Evolutionary conservation across 2,888 invertebrate genomes (phyloP).

Genomic region (Leucophora obtusa): DNA sequence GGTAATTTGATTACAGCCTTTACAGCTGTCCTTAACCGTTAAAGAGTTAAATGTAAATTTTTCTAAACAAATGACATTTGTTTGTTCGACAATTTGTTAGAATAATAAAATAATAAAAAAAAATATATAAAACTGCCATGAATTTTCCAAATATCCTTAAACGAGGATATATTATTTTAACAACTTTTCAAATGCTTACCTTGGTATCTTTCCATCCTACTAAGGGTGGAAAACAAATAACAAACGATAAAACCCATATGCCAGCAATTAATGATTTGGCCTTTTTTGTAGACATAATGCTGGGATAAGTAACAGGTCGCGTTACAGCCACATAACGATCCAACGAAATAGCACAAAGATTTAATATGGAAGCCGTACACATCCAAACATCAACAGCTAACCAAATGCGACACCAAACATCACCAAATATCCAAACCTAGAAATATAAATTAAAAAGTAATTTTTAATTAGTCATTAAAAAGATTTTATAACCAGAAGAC

Average conservation of each 20-base stretch:
- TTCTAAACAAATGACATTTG: not conserved
- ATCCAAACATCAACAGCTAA: slow-evolving; percentile 98
- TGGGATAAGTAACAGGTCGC: slow-evolving; percentile 96
- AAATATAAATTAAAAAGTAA: slow-evolving; percentile 1
- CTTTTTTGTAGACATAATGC: slow-evolving; percentile 90
- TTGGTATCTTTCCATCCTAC: slow-evolving; percentile 93
- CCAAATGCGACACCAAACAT: slow-evolving; percentile 97
- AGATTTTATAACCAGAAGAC: not conserved
- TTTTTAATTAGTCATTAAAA: too few species aligned
- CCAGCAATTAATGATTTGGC: slow-evolving; percentile 92
- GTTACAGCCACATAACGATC: slow-evolving; percentile 98
- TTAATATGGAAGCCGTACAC: slow-evolving; percentile 98
- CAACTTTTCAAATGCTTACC: slow-evolving; percentile 76
- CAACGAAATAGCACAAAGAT: slow-evolving; percentile 96
- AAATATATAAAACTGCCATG: not conserved
- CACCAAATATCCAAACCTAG: slow-evolving; percentile 97
- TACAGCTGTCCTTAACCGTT: too few species aligned
- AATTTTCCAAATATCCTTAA: not conserved
- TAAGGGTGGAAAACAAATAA: slow-evolving; percentile 97
- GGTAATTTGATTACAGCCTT: too few species aligned
- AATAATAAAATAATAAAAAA: not conserved
- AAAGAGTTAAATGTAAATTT: not conserved
- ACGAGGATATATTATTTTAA: not conserved
- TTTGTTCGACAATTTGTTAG: not conserved
- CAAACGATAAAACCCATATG: slow-evolving; percentile 97